These are phyloP conservation scores for Anhinga anhinga DNA, from an alignment of 2,113 vertebrate genomes.

Conservation along the genomic window DNA sequence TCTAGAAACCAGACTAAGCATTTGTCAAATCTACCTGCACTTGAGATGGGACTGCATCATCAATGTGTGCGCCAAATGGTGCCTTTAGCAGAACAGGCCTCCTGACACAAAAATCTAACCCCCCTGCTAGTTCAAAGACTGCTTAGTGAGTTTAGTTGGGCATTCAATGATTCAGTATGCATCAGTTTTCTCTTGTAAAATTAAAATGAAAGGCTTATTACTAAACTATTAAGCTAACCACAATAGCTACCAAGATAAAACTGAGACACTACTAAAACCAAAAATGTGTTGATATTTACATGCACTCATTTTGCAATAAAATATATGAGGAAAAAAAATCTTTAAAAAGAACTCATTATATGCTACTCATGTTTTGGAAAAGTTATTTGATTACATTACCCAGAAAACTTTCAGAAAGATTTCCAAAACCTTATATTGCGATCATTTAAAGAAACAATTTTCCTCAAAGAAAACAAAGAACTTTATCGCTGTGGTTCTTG, in stretches of 20 bases:
- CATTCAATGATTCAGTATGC: not conserved
- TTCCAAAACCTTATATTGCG: not conserved
- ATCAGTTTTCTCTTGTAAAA: not conserved
- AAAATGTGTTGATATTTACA: not conserved
- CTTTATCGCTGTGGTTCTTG: not conserved
- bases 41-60: not conserved
- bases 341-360: not conserved
- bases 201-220: not conserved
- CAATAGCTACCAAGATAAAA: not conserved
- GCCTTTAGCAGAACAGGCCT: not conserved
- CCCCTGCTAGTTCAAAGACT: not conserved
- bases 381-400: not conserved
- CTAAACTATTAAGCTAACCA: not conserved
- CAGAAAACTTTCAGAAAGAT: not conserved
- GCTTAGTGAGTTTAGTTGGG: not conserved
- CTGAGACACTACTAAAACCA: not conserved
- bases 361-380: not conserved
- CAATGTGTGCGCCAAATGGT: not conserved
- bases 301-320: not conserved
- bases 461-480: not conserved
- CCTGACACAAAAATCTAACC: not conserved
- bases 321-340: rapidly evolving
- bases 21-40: not conserved
- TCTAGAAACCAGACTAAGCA: not conserved
- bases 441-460: not conserved